A percentile compares a stretch with the other conserved stretches of the same genome.
Evolutionary conservation across 2,797 vertebrate species (phyloP).

Genomic region (Dipus sagitta): DNA sequence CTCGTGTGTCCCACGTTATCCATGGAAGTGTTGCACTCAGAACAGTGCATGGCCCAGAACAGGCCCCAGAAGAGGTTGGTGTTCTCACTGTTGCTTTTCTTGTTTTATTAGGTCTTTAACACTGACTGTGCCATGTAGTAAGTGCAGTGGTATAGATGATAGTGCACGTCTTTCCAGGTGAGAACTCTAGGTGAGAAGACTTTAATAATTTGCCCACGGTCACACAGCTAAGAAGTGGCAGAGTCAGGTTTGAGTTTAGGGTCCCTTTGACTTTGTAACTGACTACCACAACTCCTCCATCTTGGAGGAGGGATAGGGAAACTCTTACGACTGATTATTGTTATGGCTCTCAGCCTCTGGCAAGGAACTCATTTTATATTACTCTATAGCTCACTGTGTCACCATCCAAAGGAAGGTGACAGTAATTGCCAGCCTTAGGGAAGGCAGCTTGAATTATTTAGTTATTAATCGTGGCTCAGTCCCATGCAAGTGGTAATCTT

Average conservation of each 20-base stretch:
- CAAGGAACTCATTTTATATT: neutral
- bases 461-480: conserved; percentile 1
- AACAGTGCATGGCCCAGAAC: neutral
- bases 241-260: conserved; percentile 31
- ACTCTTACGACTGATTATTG: conserved; percentile 18
- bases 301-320: neutral
- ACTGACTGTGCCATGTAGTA: neutral
- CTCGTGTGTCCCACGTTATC: neutral
- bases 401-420: neutral
- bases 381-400: neutral
- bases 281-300: neutral
- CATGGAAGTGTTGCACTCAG: neutral
- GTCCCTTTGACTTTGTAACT: neutral
- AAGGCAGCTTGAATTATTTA: conserved; percentile 4
- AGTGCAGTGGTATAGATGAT: neutral
- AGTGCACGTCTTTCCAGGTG: conserved; percentile 23
- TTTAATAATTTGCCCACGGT: neutral
- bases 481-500: neutral
- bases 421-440: conserved; percentile 12
- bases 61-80: neutral
- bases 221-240: conserved; percentile 1
- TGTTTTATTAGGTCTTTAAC: conserved; percentile 10
- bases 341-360: conserved; percentile 26
- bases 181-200: conserved; percentile 20
- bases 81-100: conserved; percentile 11